Evolutionary conservation across 37 sponge, comb jelly and placozoan genomes (phyloP), one percentile per base, ranked within the genome.

Genomic region (Cladorhizidae sp.): DNA sequence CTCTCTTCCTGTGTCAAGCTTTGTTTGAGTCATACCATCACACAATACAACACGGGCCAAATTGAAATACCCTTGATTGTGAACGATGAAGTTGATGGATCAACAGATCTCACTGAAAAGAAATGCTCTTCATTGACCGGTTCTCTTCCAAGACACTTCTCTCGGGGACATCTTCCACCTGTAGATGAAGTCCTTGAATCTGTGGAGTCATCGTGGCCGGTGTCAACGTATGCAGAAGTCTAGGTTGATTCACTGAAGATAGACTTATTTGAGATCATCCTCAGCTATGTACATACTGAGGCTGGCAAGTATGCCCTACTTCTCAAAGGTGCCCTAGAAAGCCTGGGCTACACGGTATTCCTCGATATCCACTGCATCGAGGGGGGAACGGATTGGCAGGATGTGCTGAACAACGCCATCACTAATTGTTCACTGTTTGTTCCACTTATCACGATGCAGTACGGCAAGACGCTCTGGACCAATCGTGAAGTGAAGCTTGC

Each of bases 401-500:
- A 94, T 67, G 72, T 64, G 25, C 77, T 94, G 51, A 91, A 91
- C 35, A 79, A 88, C 32, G 92, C 88, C 52, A 82, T 94, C 22
- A 36, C 67, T 72, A 83, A 72, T 57, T 94, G 95, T 70, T 43
- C 72, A 22, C 76, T 94, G 23, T 91, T 94, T 41, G 62, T 94
- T 12, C 88, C 95, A 22, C 82, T 94, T 8, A 76, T 94, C 40
- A 94, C 92, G 0, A 59, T 80, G 56, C 80, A 68, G 64, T 94
- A 94, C 45, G 92, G 95, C 0, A 65, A 87, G 58, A 94, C 95
- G 5, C 80, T 81, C 20, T 94, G 95, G 95, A 94, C 95, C 18
- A 94, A 94, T 64, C 67, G 92, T 21, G 95, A 94, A 57, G 86
- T 94, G 11, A 94, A 94, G 57, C 82, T 94, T 26, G 95, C 92